Percentiles rank a stretch among this genome's conserved stretches.
phyloP scores from a whole-genome alignment of 2,113 vertebrate genomes.

The Calidris pygmaea region DNA sequence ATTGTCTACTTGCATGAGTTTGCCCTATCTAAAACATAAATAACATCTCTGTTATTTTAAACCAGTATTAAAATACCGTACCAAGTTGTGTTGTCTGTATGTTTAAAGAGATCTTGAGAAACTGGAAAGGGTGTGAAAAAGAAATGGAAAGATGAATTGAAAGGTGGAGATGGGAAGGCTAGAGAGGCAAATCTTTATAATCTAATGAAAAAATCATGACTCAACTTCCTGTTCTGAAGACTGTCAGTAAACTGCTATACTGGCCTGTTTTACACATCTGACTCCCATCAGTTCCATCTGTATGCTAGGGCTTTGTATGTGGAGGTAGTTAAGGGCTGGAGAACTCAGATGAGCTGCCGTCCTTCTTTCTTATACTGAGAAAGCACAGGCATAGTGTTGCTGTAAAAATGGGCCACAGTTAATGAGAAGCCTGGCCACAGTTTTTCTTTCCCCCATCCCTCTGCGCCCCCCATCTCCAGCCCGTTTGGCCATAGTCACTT shows the following conservation, averaged over 20 bases:
- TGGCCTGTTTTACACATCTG: not conserved
- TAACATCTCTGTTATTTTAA: not conserved
- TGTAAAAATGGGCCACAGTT: not conserved
- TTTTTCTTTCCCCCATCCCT: not conserved
- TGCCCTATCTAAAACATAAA: not conserved
- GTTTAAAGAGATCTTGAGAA: not conserved
- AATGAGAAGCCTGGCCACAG: not conserved
- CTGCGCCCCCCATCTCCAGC: no score
- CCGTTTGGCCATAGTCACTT: not conserved
- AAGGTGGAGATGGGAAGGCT: not conserved
- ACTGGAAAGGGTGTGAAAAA: not conserved
- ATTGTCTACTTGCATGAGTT: not conserved
- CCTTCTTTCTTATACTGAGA: not conserved
- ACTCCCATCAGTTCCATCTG: not conserved
- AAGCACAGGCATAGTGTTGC: not conserved
- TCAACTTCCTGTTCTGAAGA: not conserved
- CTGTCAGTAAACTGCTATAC: not conserved
- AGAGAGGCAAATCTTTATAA: not conserved
- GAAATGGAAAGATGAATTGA: not conserved
- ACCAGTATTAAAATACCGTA: not conserved
- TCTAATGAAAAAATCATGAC: not conserved
- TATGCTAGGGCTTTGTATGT: not conserved
- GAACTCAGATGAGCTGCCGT: not conserved
- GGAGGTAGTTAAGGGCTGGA: not conserved
- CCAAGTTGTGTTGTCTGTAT: not conserved